phyloP scores from a whole-genome alignment of 2,888 invertebrate species.

The Eupithecia vulgata region DNA sequence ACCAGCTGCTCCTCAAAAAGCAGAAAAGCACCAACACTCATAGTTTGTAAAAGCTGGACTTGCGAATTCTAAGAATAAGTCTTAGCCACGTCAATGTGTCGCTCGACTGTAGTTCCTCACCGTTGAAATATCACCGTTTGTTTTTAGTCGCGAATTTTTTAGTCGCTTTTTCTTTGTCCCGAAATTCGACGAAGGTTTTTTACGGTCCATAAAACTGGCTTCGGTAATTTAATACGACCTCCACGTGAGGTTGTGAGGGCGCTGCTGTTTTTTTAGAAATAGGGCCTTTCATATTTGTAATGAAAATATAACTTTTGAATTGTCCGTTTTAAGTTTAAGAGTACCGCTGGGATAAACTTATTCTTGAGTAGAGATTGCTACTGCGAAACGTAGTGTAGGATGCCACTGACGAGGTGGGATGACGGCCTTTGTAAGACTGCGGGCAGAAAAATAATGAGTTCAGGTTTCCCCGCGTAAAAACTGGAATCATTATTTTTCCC shows the following conservation, averaged over 20 bases:
- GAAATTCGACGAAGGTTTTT: constrained; percentile 44
- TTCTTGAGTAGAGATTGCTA: no score
- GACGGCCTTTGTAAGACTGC: no score
- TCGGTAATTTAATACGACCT: constrained; percentile 40
- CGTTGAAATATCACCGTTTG: constrained; percentile 36
- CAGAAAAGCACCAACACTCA: neutral
- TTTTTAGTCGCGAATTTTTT: constrained; percentile 42
- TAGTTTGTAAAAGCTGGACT: neutral
- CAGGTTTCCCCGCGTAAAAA: no score
- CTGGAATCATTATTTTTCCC: no score
- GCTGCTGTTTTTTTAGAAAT: neutral
- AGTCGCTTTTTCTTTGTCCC: constrained; percentile 40
- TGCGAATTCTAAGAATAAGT: neutral
- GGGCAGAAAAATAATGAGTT: no score
- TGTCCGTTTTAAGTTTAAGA: neutral
- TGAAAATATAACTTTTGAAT: neutral
- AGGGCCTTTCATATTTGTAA: neutral
- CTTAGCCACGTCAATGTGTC: neutral
- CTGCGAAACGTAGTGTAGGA: no score
- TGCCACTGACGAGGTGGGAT: no score
- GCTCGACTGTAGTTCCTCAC: constrained; percentile 48
- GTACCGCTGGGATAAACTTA: no score
- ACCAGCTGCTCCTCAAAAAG: neutral
- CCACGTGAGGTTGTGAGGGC: constrained; percentile 28
- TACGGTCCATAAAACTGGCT: constrained; percentile 42